A percentile compares a stretch with the other conserved stretches of the same genome.
Evolutionary conservation across 2,113 vertebrate species (phyloP).

Genomic region (Brachirus orientalis): DNA sequence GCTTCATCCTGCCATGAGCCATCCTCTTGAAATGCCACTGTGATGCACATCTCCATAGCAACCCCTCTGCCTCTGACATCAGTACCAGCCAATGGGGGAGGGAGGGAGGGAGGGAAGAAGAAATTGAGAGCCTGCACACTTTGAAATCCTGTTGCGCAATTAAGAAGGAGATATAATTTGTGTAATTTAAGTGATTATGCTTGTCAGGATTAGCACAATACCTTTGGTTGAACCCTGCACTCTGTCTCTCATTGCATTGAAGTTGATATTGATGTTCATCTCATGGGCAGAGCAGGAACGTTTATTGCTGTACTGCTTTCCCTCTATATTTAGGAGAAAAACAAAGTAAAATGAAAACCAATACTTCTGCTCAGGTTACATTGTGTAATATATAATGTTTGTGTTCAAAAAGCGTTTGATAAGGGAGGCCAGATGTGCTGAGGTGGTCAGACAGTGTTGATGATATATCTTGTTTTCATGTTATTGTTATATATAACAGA

Average conservation of each 20-base stretch:
- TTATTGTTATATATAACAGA: too few species aligned
- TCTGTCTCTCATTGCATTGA: neutral
- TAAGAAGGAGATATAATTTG: constrained; percentile 65
- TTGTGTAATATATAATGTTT: neutral
- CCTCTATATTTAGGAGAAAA: neutral
- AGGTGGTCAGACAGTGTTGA: neutral
- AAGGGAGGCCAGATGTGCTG: too few species aligned
- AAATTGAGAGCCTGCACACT: constrained; percentile 61
- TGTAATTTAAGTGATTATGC: constrained; percentile 57
- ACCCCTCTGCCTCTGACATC: constrained; percentile 79
- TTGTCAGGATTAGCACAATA: constrained; percentile 24
- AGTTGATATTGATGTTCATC: neutral
- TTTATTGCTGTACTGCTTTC: neutral
- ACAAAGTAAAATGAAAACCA: neutral
- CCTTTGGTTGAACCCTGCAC: constrained; percentile 27
- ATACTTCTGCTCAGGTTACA: neutral
- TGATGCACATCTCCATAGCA: constrained; percentile 77
- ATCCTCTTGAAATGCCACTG: constrained; percentile 73
- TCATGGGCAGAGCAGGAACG: neutral
- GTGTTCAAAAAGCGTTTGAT: neutral
- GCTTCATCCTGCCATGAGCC: constrained; percentile 52
- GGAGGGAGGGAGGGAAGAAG: constrained; percentile 20
- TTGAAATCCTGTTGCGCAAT: constrained; percentile 65
- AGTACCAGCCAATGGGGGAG: constrained; percentile 65
- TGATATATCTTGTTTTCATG: neutral